Conservation (phyloP, 2,888 invertebrate genomes). For the Buathra laborator region DNA sequence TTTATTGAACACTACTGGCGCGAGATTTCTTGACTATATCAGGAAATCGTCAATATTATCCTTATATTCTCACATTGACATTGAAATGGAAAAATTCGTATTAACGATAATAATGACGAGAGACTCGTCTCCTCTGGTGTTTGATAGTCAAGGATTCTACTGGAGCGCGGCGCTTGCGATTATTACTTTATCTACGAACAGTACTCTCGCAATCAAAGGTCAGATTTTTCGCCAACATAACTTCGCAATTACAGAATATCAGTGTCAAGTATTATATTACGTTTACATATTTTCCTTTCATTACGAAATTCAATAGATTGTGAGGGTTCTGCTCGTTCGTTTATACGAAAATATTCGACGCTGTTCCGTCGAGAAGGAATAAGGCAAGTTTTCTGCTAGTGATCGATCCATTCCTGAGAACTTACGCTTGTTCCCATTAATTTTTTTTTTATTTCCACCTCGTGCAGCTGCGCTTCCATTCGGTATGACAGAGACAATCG, state of each 20-base stretch:
- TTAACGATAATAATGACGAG: not conserved
- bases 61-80: slow-evolving; percentile 5
- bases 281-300: not conserved
- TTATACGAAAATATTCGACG: slow-evolving; percentile 1
- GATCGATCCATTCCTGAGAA: slow-evolving; percentile 77
- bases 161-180: slow-evolving; percentile 80
- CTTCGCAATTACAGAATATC: not conserved
- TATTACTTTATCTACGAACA: slow-evolving; percentile 33
- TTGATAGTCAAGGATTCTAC: slow-evolving; percentile 78
- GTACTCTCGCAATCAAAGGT: slow-evolving; percentile 68
- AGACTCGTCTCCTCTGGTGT: slow-evolving; percentile 1
- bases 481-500: slow-evolving; percentile 50
- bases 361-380: slow-evolving; percentile 1
- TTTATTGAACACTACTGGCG: slow-evolving; percentile 76
- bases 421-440: slow-evolving; percentile 72
- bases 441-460: slow-evolving; percentile 74
- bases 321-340: slow-evolving; percentile 1
- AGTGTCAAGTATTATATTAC: not conserved
- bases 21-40: slow-evolving; percentile 81
- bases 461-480: slow-evolving; percentile 75
- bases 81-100: slow-evolving; percentile 20
- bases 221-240: not conserved
- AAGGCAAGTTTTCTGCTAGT: slow-evolving; percentile 32
- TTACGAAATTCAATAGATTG: not conserved
- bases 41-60: not conserved